phyloP scores from a whole-genome alignment of 2,113 vertebrate species.

The Maccullochella peelii region DNA sequence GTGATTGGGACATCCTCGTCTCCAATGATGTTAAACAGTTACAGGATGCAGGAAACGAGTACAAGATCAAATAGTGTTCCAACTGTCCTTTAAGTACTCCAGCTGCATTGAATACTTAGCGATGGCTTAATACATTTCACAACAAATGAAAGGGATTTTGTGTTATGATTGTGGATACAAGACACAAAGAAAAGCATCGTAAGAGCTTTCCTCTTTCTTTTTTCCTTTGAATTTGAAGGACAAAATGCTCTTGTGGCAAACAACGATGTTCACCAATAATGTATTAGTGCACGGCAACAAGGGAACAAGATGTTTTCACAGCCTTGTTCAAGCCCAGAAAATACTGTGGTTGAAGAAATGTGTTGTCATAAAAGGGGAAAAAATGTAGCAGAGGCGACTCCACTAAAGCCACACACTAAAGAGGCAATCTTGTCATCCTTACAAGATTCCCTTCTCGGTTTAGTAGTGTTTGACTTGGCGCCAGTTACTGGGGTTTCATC shows the following conservation, averaged over 20 bases:
- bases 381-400: constrained; percentile 46
- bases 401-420: constrained; percentile 55
- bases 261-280: constrained; percentile 65
- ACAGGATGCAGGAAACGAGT: background rate
- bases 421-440: constrained; percentile 60
- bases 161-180: constrained; percentile 34
- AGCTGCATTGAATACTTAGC: constrained; percentile 4
- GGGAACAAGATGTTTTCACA: constrained; percentile 62
- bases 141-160: constrained; percentile 31
- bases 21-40: background rate
- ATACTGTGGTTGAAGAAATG: constrained; percentile 40
- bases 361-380: constrained; percentile 49
- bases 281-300: constrained; percentile 48
- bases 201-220: constrained; percentile 26
- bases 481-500: constrained; percentile 59
- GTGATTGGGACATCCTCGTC: background rate
- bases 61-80: constrained; percentile 1
- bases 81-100: constrained; percentile 3
- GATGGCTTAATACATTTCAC: constrained; percentile 17
- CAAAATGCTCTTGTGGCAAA: constrained; percentile 54
- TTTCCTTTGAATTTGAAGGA: constrained; percentile 53
- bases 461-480: constrained; percentile 69
- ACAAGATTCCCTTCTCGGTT: constrained; percentile 62
- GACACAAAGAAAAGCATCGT: constrained; percentile 29
- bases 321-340: constrained; percentile 50